Conservation (phyloP, 2,113 vertebrate species). For the Trochalopteron elliotii region DNA sequence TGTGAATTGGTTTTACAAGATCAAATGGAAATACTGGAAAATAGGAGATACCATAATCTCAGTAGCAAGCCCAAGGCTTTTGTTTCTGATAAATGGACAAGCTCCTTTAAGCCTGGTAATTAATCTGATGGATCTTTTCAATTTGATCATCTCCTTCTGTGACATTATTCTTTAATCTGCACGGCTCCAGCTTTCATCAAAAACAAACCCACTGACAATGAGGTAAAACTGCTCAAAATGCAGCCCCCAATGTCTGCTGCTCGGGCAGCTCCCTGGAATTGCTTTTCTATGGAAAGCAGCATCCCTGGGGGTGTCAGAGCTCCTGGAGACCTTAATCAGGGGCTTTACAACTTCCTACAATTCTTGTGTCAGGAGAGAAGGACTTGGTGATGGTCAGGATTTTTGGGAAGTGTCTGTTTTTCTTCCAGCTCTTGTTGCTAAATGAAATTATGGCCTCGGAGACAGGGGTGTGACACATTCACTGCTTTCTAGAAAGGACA, state of each 20-base stretch:
- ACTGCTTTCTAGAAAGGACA: background rate
- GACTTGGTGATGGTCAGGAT: slow-evolving; percentile 37
- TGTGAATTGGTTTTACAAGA: background rate
- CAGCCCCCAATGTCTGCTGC: slow-evolving; percentile 38
- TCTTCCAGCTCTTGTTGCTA: background rate
- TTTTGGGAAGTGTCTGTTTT: slow-evolving; percentile 42
- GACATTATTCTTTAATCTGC: slow-evolving; percentile 40
- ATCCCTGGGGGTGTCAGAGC: background rate
- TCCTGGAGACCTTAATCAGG: slow-evolving; percentile 23
- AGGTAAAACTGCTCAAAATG: slow-evolving; percentile 43
- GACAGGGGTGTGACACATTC: background rate
- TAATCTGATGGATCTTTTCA: slow-evolving; percentile 69
- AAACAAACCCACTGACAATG: background rate
- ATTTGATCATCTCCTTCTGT: slow-evolving; percentile 43
- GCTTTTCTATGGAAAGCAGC: slow-evolving; percentile 19
- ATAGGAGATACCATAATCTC: slow-evolving; percentile 20
- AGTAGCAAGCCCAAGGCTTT: slow-evolving; percentile 36
- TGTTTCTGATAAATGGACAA: slow-evolving; percentile 33
- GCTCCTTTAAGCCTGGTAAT: slow-evolving; percentile 46
- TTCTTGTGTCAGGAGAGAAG: background rate
- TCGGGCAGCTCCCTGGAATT: slow-evolving; percentile 33
- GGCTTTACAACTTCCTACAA: slow-evolving; percentile 38
- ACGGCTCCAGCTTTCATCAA: slow-evolving; percentile 29
- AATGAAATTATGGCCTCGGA: slow-evolving; percentile 36
- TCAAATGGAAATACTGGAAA: background rate